Base-by-base conservation (phyloP, 2,113 vertebrate genomes). In the Menidia beryllina region DNA sequence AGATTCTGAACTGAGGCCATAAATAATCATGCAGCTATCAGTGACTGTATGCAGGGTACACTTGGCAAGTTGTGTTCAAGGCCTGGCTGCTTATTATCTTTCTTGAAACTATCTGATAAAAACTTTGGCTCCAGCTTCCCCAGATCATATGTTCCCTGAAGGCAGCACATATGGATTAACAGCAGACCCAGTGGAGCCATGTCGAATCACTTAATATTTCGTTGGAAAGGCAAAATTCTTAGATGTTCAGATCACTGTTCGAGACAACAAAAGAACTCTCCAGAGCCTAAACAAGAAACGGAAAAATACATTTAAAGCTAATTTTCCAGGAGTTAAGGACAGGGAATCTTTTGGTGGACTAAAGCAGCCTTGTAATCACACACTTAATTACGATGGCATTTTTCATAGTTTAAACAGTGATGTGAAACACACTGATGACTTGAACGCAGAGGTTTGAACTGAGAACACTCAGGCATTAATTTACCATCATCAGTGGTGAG, bases 111-210 rank as follows among this genome's bases (percentile, higher is more conserved):
- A 85, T 91, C 81, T 87, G 90, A 91, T 93, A 91, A 93, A 93
- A 61, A 65, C 59, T 69, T 68, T 14, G 62, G 70, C 69, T 81
- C 61, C 82, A 90, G 85, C 81, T 78, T 93, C 94, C 85, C 87
- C 86, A 79, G 84, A 84, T 82, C 91, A 85, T 80, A 49, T 79
- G 91, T 94, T 94, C 89, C 80, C 93, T 88, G 86, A 93, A 92
- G 93, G 93, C 92, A 93, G 90, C 77, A 54, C 67, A 91, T 91
- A 74, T 94, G 91, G 89, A 92, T 86, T 84, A 71, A 58, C 48
- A 93, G 93, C 92, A 90, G 94, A 95, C 90, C 91, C 92, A 92
- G 90, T 93, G 93, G 92, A 96, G 92, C 93, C 92, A 93, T 67
- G 81, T 89, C 95, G 66, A 70, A 75, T 58, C 56, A 50, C 53